These are phyloP conservation scores for Pycnonotus jocosus DNA, from an alignment of 2,113 vertebrate genomes.

Conservation along the genomic window DNA sequence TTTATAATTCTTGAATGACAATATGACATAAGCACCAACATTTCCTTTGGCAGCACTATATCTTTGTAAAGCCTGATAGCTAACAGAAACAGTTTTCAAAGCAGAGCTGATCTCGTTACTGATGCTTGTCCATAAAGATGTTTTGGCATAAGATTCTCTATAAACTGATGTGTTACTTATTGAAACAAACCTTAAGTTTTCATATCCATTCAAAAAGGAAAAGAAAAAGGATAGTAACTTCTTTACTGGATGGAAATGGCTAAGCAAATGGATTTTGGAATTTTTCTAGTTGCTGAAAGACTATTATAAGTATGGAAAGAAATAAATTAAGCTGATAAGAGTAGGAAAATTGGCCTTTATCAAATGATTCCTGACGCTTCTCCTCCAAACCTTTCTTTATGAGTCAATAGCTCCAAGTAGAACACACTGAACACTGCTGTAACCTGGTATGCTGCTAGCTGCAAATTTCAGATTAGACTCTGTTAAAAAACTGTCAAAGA, in stretches of 20 bases:
- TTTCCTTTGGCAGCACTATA: neutral
- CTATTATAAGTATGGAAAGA: neutral
- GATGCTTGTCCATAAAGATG: conserved; percentile 6
- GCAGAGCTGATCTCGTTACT: conserved; percentile 8
- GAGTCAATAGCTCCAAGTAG: neutral
- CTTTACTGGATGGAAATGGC: neutral
- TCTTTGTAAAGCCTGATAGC: neutral
- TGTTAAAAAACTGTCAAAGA: neutral
- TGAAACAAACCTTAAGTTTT: neutral
- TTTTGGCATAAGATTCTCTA: neutral
- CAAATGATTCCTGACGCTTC: neutral
- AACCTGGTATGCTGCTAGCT: neutral
- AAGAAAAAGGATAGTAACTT: neutral
- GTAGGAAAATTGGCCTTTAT: neutral
- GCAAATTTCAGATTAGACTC: neutral
- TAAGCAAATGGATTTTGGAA: neutral
- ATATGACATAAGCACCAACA: neutral
- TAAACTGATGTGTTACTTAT: neutral
- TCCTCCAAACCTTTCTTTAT: neutral
- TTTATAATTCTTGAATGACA: neutral
- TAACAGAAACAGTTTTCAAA: conserved; percentile 36
- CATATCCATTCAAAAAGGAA: neutral
- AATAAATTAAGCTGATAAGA: neutral
- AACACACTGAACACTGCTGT: neutral
- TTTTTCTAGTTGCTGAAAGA: neutral